Evolutionary conservation across 1,140 invertebrate genomes (phyloP).

Genomic region (Penaeus chinensis): DNA sequence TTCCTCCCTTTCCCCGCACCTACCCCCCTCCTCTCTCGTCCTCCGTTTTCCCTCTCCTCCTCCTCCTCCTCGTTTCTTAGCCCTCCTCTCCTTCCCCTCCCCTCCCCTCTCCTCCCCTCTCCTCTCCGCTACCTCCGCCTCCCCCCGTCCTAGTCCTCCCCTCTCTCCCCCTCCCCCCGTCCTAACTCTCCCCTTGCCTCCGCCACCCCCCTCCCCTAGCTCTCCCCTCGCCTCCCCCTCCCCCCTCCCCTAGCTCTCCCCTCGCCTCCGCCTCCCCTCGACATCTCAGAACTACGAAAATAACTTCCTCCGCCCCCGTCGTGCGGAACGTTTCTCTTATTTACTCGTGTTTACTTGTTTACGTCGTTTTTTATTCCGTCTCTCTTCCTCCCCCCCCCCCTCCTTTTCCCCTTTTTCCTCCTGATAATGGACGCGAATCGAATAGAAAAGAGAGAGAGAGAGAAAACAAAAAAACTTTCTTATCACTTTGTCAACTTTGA

Average conservation of each 20-base stretch:
- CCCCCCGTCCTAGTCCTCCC: not conserved
- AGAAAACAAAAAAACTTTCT: too few species aligned
- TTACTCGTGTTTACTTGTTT: not conserved
- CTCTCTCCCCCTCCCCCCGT: not conserved
- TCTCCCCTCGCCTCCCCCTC: not conserved
- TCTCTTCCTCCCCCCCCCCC: too few species aligned
- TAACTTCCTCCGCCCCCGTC: constrained; percentile 5
- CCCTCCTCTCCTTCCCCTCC: not conserved
- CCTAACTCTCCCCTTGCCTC: not conserved
- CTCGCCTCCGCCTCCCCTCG: constrained; percentile 5
- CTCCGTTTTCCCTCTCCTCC: not conserved
- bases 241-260: not conserved
- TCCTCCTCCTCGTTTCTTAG: not conserved
- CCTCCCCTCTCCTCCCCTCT: not conserved
- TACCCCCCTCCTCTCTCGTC: too few species aligned
- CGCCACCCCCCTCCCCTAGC: not conserved
- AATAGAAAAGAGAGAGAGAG: too few species aligned
- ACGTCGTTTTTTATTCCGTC: too few species aligned
- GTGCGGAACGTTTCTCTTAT: constrained; percentile 17
- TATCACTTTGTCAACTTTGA: too few species aligned
- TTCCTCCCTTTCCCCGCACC: too few species aligned
- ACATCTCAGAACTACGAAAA: not conserved
- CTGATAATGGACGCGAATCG: too few species aligned
- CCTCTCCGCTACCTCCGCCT: not conserved
- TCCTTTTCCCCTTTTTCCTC: too few species aligned